Base-by-base conservation (phyloP, 2,113 vertebrate species). In the Budorcas taxicolor region DNA sequence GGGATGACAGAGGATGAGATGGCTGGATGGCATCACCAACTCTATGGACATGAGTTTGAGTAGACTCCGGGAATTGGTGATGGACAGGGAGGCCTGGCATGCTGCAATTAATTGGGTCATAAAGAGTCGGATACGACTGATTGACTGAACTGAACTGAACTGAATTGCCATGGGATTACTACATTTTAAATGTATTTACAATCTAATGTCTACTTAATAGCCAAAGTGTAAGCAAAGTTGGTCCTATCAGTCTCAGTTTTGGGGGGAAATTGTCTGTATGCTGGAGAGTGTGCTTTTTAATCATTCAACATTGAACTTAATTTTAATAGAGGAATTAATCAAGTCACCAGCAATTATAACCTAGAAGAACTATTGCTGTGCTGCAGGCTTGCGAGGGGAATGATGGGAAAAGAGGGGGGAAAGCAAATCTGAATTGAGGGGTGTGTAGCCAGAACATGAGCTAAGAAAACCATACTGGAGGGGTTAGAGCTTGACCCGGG, bases 391-490 rank as follows among this genome's bases (percentile, higher is more conserved):
- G 11, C 0, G 0, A 33, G 40, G 7, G n/a, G 23, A 8, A 62
- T 60, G 7, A 8, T 88, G 33, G 43, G 62, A 40, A 16, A 7
- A 50, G 23, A 64, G 40, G 19, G 36, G 21, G 45, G 21, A 83
- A 13, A 50, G 21, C 15, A 60, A 29, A 84, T 57, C 31, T 84
- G 57, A n/a, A 53, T 1, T 31, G 21, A 81, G 7, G 9, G 12
- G 0, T 53, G 2, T 36, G 6, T 25, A n/a, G 16, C 6, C 27
- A 31, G 57, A 81, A 45, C 7, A 21, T 2, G 7, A 16, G 13
- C n/a, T 76, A 43, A 58, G 4, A 21, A 45, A 86, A 33, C 4
- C 7, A 16, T 74, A 19, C 33, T 14, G 58, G 29, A 62, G 16
- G 62, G 50, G 3, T 33, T 58, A 29, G 50, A 57, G 40, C 15